Conservation (phyloP, 1,140 invertebrate genomes). For the Achatina immaculata region DNA sequence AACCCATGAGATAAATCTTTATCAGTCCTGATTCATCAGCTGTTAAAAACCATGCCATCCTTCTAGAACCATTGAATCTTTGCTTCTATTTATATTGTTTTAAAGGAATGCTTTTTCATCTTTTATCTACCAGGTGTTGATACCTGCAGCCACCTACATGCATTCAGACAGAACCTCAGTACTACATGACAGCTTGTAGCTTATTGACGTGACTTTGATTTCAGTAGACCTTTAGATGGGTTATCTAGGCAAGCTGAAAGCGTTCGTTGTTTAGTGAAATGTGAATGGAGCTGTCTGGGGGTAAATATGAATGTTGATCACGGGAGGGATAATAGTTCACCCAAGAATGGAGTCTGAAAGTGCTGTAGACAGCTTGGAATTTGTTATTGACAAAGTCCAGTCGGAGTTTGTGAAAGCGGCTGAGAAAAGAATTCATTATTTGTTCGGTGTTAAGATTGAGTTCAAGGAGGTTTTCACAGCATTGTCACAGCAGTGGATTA, state of each 20-base stretch:
- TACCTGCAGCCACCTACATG: constrained; percentile 5
- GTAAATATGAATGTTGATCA: background rate
- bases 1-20: background rate
- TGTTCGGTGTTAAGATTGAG: background rate
- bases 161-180: constrained; percentile 1
- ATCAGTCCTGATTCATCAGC: background rate
- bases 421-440: background rate
- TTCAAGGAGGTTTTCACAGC: background rate
- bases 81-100: background rate
- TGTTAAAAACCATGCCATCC: background rate
- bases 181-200: background rate
- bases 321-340: background rate
- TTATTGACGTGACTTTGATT: constrained; percentile 12
- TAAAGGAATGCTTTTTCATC: background rate
- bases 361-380: background rate
- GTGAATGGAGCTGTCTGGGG: background rate
- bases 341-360: background rate
- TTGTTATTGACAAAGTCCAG: constrained; percentile 4
- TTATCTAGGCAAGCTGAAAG: background rate
- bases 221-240: background rate
- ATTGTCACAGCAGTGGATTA: background rate
- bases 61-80: background rate
- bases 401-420: background rate
- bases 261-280: background rate
- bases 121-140: background rate